phyloP scores from a whole-genome alignment of 1,140 invertebrate species.

The Agrypnia vestita region DNA sequence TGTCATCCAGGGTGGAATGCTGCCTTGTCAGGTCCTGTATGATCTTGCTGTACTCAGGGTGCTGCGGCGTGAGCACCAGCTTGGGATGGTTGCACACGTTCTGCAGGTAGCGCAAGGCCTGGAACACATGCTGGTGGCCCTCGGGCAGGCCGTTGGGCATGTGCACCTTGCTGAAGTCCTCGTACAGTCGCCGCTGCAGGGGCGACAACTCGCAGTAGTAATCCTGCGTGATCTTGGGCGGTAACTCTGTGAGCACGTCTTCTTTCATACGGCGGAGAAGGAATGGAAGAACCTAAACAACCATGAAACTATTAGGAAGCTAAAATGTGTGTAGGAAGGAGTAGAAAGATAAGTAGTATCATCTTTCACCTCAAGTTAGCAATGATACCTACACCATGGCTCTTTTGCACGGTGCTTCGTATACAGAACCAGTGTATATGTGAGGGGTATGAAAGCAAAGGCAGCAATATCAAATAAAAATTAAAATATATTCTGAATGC shows the following conservation, averaged over 20 bases:
- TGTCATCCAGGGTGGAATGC: constrained; percentile 84
- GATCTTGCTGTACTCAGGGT: constrained; percentile 85
- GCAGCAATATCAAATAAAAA: too few relatives aligned
- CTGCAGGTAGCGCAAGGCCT: constrained; percentile 95
- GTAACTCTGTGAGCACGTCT: constrained; percentile 96
- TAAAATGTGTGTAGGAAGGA: too few relatives aligned
- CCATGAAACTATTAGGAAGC: not conserved
- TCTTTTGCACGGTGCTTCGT: too few relatives aligned
- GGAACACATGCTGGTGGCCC: constrained; percentile 79
- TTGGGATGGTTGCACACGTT: constrained; percentile 99
- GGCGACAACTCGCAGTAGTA: constrained; percentile 97
- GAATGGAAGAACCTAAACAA: constrained; percentile 89
- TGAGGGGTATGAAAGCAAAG: too few relatives aligned
- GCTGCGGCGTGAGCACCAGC: constrained; percentile 87
- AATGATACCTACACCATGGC: too few relatives aligned
- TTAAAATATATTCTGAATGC: too few relatives aligned
- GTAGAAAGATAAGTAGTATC: too few relatives aligned
- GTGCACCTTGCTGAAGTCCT: constrained; percentile 82
- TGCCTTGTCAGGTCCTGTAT: constrained; percentile 76
- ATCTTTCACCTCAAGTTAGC: too few relatives aligned
- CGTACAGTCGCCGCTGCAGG: constrained; percentile 90
- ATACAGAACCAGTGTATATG: too few relatives aligned
- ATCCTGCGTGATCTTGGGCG: constrained; percentile 99
- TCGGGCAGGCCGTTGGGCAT: constrained; percentile 58
- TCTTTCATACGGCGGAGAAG: constrained; percentile 96